phyloP scores from a whole-genome alignment of 1,140 invertebrate species.

The Leptopilina clavipes region DNA sequence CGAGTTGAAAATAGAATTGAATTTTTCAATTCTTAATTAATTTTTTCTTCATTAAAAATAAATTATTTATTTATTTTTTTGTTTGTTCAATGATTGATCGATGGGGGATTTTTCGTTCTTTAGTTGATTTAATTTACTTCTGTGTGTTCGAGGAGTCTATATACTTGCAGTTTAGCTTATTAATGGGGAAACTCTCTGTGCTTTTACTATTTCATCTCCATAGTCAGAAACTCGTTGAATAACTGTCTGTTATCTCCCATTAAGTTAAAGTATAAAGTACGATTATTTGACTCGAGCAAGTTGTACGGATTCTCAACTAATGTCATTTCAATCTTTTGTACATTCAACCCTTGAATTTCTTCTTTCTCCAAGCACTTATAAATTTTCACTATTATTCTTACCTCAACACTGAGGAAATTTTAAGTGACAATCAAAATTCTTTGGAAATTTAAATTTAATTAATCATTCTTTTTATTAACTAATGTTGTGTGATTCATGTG shows the following conservation, averaged over 20 bases:
- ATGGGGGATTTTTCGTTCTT: not conserved
- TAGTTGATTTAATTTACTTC: not conserved
- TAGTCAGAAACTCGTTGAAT: slow-evolving; percentile 1
- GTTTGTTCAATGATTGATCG: no score
- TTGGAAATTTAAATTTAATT: no score
- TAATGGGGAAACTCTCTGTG: not conserved
- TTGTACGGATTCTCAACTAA: slow-evolving; percentile 3
- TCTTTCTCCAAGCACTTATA: no score
- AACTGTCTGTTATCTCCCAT: slow-evolving; percentile 1
- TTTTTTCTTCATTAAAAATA: no score
- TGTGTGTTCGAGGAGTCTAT: not conserved
- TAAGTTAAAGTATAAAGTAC: slow-evolving; percentile 1
- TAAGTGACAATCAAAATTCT: no score
- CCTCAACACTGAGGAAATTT: not conserved
- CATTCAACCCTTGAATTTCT: not conserved
- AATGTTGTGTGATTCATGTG: no score
- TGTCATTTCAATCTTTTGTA: not conserved
- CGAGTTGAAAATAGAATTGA: no score
- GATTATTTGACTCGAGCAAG: not conserved
- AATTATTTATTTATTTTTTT: no score
- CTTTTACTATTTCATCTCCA: not conserved
- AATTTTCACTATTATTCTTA: not conserved
- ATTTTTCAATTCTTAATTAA: no score
- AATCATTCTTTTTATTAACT: no score
- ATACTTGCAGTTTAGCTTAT: not conserved